Evolutionary conservation across 2,888 invertebrate genomes (phyloP), one percentile per base, ranked within the genome.

Genomic region (Lasiommata megera): DNA sequence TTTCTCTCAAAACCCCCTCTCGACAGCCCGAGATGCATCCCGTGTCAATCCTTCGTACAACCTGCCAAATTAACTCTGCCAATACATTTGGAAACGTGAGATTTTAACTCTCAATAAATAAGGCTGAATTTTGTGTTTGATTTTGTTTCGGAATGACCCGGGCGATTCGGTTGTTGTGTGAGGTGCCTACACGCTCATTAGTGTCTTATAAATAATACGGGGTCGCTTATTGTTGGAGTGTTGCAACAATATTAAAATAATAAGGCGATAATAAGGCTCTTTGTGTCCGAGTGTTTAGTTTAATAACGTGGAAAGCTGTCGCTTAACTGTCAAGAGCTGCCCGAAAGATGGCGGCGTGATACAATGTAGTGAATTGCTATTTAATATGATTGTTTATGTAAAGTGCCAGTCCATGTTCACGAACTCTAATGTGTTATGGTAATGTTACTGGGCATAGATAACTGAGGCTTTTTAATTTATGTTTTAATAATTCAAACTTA

Each of bases 181-280:
- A 82, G 80, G 79, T 82, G 85, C 81, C 82, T 84, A 86, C 86
- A 84, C 81, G 82, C 83, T 89, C 88, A 88, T 88, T 89, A 89
- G 82, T 80, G 84, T 77, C 77, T 79, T 81, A 79, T 78, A 85
- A 82, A 76, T 71, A 76, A 76, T 74, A 72, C 70, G 74, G 70
- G 74, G 63, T 60, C 76, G 73, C 72, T 73, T 74, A 78, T 81
- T 80, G 82, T 84, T 72, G 72, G 64, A 75, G 76, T 80, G 79
- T 80, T 79, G 84, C 83, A 85, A 87, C 86, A 85, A 84, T 87
- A 84, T 85, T 87, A 84, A 84, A 88, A 88, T 88, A 88, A 88
- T 86, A 84, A 80, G 74, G 64, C 69, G 75, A 84, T 87, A 86
- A 87, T 87, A 82, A 78, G 79, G 76, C 70, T 72, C 80, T 84